A percentile compares a stretch with the other conserved stretches of the same genome.
Conservation (phyloP, 2,797 vertebrate genomes). For the Poeciliopsis paucimaculata region DNA sequence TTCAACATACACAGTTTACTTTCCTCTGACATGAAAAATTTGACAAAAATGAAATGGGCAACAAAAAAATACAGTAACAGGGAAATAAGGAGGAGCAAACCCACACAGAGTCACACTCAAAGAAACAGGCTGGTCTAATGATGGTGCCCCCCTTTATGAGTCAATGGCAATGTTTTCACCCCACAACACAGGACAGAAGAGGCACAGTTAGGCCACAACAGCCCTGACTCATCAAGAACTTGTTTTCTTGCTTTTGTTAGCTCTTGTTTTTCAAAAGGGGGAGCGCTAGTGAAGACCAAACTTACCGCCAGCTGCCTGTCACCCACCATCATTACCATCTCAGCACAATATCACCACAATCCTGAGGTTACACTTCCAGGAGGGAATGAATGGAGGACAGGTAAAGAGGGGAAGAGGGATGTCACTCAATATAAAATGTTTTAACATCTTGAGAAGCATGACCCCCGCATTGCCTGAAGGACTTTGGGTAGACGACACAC, state of each 20-base stretch:
- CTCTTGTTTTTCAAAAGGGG: constrained; percentile 54
- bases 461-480: constrained; percentile 55
- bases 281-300: constrained; percentile 77
- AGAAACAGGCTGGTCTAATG: constrained; percentile 76
- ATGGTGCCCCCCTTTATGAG: constrained; percentile 76
- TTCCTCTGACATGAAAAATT: constrained; percentile 16
- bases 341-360: constrained; percentile 80
- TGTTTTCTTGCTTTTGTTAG: constrained; percentile 23
- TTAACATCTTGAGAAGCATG: constrained; percentile 62
- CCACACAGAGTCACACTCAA: constrained; percentile 54
- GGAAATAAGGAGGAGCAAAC: constrained; percentile 66
- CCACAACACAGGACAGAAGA: constrained; percentile 72
- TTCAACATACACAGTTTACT: neutral
- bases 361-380: constrained; percentile 74
- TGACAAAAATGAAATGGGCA: constrained; percentile 56
- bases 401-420: constrained; percentile 47
- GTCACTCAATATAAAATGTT: constrained; percentile 52
- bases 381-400: constrained; percentile 50
- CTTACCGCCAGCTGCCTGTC: constrained; percentile 78
- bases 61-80: constrained; percentile 67
- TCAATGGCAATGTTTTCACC: constrained; percentile 68
- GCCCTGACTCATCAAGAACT: constrained; percentile 67
- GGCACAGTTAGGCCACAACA: constrained; percentile 67
- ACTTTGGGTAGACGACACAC: constrained; percentile 55
- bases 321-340: constrained; percentile 84